These are phyloP conservation scores for Halcyon smyrnensis DNA, from an alignment of 2,797 vertebrate species.

Conservation along the genomic window DNA sequence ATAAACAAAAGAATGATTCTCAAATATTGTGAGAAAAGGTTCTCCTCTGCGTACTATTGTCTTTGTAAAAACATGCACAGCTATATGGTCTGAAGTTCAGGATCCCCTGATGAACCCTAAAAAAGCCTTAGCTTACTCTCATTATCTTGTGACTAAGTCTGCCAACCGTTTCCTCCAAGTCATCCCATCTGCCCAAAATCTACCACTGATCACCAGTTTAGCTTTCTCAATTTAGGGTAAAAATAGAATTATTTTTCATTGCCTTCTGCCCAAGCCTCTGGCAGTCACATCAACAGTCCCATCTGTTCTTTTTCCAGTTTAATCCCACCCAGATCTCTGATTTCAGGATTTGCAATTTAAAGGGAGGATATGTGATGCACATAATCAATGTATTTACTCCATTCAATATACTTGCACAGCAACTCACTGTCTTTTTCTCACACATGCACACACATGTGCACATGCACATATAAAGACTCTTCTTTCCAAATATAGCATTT, in stretches of 20 bases:
- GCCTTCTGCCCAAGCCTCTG: constrained; percentile 73
- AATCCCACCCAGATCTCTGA: constrained; percentile 68
- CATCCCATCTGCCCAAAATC: constrained; percentile 68
- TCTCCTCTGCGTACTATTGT: not conserved
- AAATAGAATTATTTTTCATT: constrained; percentile 73
- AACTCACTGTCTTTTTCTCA: not conserved
- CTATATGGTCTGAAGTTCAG: constrained; percentile 3
- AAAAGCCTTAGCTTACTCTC: constrained; percentile 21
- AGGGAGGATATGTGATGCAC: not conserved
- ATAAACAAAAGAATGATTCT: not conserved
- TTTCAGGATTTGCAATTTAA: constrained; percentile 57
- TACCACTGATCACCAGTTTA: constrained; percentile 71
- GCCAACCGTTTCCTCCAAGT: constrained; percentile 62
- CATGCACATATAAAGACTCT: not conserved
- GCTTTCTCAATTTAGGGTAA: constrained; percentile 61
- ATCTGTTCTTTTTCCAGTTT: constrained; percentile 73
- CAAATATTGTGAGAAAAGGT: not conserved
- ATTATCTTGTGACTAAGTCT: constrained; percentile 50
- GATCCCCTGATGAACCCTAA: not conserved
- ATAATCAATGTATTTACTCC: constrained; percentile 11
- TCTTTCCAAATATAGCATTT: not conserved
- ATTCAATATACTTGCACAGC: not conserved
- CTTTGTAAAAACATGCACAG: not conserved
- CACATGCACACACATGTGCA: rapidly evolving
- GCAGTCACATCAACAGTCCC: constrained; percentile 71